A percentile compares a stretch with the other conserved stretches of the same genome.
phyloP scores from a whole-genome alignment of 2,888 invertebrate genomes.

The Amblyjoppa fuscipennis region DNA sequence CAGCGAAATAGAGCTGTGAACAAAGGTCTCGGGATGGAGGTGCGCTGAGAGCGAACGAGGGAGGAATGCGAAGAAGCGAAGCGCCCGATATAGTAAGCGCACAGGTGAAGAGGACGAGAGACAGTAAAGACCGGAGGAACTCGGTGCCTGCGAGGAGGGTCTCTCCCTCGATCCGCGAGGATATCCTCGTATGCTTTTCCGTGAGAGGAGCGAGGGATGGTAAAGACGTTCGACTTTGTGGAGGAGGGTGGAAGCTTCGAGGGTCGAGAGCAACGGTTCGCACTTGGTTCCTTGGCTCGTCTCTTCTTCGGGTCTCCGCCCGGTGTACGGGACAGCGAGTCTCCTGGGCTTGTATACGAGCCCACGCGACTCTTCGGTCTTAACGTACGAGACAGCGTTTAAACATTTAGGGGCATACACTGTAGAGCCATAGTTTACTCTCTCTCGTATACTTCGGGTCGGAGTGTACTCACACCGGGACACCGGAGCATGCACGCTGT shows the following conservation, averaged over 20 bases:
- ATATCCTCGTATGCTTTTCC: conserved; percentile 34
- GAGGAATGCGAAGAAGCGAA: conserved; percentile 36
- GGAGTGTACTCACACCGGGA: not conserved
- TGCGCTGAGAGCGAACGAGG: conserved; percentile 5
- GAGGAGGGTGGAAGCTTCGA: conserved; percentile 32
- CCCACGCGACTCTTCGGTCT: conserved; percentile 43
- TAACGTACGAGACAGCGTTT: conserved; percentile 55
- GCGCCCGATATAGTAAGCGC: not conserved
- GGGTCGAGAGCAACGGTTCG: conserved; percentile 58
- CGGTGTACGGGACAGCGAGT: conserved; percentile 23
- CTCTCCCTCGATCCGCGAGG: conserved; percentile 49
- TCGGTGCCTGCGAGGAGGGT: not conserved
- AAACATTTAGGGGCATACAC: conserved; percentile 53
- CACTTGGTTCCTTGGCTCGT: conserved; percentile 57
- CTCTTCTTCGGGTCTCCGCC: conserved; percentile 25
- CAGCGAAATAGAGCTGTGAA: conserved; percentile 4
- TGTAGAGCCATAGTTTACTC: conserved; percentile 28
- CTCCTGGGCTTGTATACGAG: conserved; percentile 44
- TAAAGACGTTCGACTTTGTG: conserved; percentile 50
- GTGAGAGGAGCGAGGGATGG: conserved; percentile 53
- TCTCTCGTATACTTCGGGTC: conserved; percentile 17
- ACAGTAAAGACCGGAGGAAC: conserved; percentile 17
- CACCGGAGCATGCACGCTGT: not conserved
- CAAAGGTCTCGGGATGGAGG: not conserved
- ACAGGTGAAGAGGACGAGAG: not conserved